Base-by-base conservation (phyloP, 2,888 invertebrate species). In the Spodoptera exigua region DNA sequence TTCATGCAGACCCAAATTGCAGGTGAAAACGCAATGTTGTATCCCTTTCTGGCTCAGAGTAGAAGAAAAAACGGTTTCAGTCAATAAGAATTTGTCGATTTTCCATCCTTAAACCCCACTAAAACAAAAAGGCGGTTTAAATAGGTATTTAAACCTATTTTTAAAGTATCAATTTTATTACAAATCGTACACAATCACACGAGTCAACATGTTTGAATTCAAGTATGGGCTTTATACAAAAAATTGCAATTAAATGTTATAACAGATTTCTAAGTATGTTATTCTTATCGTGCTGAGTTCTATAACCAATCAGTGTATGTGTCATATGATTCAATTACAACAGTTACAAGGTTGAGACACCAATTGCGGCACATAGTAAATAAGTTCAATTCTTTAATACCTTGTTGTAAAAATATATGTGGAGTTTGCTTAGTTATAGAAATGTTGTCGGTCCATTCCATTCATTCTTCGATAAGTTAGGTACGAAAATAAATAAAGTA, bases 311-410 rank as follows among this genome's bases (percentile, higher is more conserved):
- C 65, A 65, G 68, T 41, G 57, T 62, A 70, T 66, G 71, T 70
- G 69, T 65, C 58, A 64, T 60, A 67, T 58, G 52, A 59, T 63
- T 66, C 67, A 74, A 70, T 76, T 71, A 70, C 54, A 67, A 64
- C 51, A 61, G 41, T 34, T 44, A 69, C 79, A 78, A 81, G 79
- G 82, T 51, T 75, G 41, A 46, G 53, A 64, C 66, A 65, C 65
- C 55, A 60, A 71, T 76, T 49, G 45, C 66, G 51, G 43, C 64
- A 70, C 61, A 52, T 68, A 67, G 55, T 48, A 27, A 27, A 27
- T 27, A 27, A 27, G 27, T 59, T 16, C 41, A 43, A 36, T 52
- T 40, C 40, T 64, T 46, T 43, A 18, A 44, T 44, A 59, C 17
- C 27, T 27, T 3, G 13, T 51, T 44, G 9, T 47, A 59, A 61